Percentiles rank a stretch among this genome's conserved stretches.
These are phyloP conservation scores for Marasmarcha lunaedactyla DNA, from an alignment of 2,888 invertebrate genomes.

Conservation along the genomic window DNA sequence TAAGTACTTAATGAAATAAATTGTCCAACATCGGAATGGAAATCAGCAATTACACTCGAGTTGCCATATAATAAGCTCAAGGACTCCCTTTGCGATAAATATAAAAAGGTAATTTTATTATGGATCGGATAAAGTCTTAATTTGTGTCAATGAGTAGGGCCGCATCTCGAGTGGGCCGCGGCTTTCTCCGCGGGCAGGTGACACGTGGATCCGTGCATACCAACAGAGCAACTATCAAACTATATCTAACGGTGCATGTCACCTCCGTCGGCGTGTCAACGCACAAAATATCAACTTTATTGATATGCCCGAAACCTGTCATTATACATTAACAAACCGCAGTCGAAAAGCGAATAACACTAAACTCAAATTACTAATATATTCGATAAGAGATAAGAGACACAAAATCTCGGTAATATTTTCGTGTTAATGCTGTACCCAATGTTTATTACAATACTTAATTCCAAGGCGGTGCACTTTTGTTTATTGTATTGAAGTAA, in stretches of 20 bases:
- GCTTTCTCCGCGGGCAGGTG: no score
- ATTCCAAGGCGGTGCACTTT: slow-evolving; percentile 7
- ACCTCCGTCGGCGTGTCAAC: background rate
- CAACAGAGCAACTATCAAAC: no score
- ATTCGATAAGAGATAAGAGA: slow-evolving; percentile 12
- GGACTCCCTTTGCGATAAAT: no score
- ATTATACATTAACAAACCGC: no score
- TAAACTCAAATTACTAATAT: slow-evolving; percentile 9
- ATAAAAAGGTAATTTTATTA: no score
- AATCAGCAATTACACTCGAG: slow-evolving; percentile 10
- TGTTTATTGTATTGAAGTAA: slow-evolving; percentile 33
- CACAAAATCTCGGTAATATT: slow-evolving; percentile 10
- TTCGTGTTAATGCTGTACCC: slow-evolving; percentile 16
- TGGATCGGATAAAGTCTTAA: no score
- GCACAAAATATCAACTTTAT: background rate
- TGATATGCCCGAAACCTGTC: background rate
- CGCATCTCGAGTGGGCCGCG: no score
- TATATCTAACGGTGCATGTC: background rate
- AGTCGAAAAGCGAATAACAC: no score
- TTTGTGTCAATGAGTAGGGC: no score
- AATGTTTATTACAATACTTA: slow-evolving; percentile 16
- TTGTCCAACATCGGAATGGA: slow-evolving; percentile 28
- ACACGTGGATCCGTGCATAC: no score
- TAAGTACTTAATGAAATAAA: slow-evolving; percentile 40
- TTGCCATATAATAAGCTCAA: no score